Evolutionary conservation across 2,888 invertebrate species (phyloP), one percentile per base, ranked within the genome.

Genomic region (Cosmopolites sordidus): DNA sequence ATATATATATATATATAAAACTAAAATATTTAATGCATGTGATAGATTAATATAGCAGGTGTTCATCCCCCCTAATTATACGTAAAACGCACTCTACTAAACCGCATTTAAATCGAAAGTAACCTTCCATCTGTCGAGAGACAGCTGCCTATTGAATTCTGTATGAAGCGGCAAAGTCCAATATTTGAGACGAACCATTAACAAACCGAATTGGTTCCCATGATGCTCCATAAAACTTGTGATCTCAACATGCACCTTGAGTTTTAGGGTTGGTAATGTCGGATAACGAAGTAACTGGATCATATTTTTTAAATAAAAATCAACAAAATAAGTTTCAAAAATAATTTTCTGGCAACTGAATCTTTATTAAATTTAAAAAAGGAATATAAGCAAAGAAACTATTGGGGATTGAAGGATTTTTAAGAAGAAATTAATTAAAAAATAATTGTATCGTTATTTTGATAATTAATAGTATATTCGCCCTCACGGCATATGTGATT

Each of bases 401-500:
- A n/a, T n/a, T n/a, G n/a, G n/a, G n/a, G n/a, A n/a, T n/a, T n/a
- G n/a, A n/a, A n/a, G n/a, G n/a, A n/a, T n/a, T n/a, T n/a, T n/a
- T n/a, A n/a, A n/a, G n/a, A n/a, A n/a, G n/a, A n/a, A n/a, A n/a
- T n/a, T n/a, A n/a, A n/a, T n/a, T n/a, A n/a, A n/a, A n/a, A n/a
- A 22, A 22, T 8, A 22, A 12, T 33, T 33, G 27, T 43, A 14
- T 42, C 37, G 18, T 40, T 29, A 43, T 40, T 33, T n/a, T 15
- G 3, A 9, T 38, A 18, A 37, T 37, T 16, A 17, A 39, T 27
- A 44, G 42, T 54, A 58, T 45, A 14, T 17, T 16, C 54, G 43
- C 50, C 49, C 57, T 46, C 54, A 43, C 33, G 48, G 30, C 51
- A 51, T 51, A 45, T 51, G 44, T 45, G 46, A 51, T 50, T 58